A percentile compares a stretch with the other conserved stretches of the same genome.
phyloP scores from a whole-genome alignment of 2,797 vertebrate species.

The Oreonectes daqikongensis region DNA sequence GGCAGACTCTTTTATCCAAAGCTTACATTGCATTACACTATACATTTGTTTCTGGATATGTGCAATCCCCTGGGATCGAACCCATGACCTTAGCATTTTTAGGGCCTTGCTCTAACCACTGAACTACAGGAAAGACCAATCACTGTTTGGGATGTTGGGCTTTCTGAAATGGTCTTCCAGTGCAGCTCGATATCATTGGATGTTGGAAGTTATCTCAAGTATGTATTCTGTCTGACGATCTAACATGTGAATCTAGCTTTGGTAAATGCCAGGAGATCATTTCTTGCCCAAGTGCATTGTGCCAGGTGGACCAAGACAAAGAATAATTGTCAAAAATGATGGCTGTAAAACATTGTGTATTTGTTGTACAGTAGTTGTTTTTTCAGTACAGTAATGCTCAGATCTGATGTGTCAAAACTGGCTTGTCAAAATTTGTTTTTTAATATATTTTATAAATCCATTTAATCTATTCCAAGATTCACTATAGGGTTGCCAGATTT shows the following conservation, averaged over 20 bases:
- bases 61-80: too few species aligned
- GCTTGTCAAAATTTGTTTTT: not conserved
- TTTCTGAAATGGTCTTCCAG: not conserved
- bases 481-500: not conserved
- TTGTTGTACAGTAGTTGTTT: not conserved
- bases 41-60: too few species aligned
- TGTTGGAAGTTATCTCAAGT: not conserved
- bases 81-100: too few species aligned
- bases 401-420: not conserved
- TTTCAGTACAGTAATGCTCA: not conserved
- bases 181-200: not conserved
- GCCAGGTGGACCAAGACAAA: constrained; percentile 13
- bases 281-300: not conserved
- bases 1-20: too few species aligned
- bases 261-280: constrained; percentile 7
- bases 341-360: not conserved
- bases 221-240: not conserved
- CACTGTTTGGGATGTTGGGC: not conserved
- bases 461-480: not conserved
- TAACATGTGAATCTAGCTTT: not conserved
- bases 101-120: too few species aligned
- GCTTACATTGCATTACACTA: too few species aligned
- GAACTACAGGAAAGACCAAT: too few species aligned
- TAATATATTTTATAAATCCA: not conserved
- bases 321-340: not conserved